These are phyloP conservation scores for Entomyzon cyanotis DNA, from an alignment of 2,113 vertebrate species.

Conservation along the genomic window DNA sequence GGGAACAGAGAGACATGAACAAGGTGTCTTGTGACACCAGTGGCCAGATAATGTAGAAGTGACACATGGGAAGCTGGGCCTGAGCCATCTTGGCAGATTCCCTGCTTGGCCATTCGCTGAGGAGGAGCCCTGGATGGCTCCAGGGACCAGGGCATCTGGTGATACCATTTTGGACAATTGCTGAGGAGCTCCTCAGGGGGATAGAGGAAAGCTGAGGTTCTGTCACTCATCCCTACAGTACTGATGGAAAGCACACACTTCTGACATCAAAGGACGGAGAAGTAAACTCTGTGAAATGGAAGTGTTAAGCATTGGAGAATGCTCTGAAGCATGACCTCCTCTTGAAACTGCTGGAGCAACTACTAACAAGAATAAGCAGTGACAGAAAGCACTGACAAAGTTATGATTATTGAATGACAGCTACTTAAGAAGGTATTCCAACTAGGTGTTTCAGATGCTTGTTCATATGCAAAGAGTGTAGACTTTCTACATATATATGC, in stretches of 20 bases:
- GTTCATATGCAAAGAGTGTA: not conserved
- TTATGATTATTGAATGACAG: not conserved
- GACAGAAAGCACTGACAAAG: not conserved
- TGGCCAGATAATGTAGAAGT: not conserved
- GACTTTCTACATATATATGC: not conserved
- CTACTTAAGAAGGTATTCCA: not conserved
- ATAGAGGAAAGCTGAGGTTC: not conserved
- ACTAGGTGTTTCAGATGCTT: not conserved
- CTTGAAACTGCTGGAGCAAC: not conserved
- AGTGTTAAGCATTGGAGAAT: not conserved
- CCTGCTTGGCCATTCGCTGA: not conserved
- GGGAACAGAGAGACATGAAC: not conserved
- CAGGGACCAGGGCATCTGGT: not conserved
- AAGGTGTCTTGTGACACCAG: not conserved
- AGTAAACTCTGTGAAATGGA: not conserved
- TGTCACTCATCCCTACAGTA: not conserved
- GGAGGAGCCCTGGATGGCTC: not conserved
- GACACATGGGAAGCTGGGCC: not conserved
- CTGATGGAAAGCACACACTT: not conserved
- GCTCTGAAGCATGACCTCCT: not conserved
- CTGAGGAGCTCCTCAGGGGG: not conserved
- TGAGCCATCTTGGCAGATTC: not conserved
- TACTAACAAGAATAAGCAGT: not conserved
- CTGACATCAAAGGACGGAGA: not conserved
- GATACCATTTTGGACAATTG: not conserved